Base-by-base conservation (phyloP, 1,140 invertebrate species). In the Dreissena polymorpha region DNA sequence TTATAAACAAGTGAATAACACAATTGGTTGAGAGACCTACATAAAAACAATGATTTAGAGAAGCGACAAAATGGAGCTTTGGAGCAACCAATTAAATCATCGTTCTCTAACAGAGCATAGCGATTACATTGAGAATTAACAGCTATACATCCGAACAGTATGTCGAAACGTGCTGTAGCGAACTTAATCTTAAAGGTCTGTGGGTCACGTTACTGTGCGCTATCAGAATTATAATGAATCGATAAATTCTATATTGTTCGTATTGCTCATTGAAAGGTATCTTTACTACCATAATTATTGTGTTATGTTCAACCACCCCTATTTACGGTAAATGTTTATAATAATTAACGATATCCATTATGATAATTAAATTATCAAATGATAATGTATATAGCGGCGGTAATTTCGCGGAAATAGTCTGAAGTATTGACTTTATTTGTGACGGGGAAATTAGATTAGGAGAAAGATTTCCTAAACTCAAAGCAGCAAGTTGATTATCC, bases 291-390 rank as follows among this genome's bases (percentile, higher is more conserved):
- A 21, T 18, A 21, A 67, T 67, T 21, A 13, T 27, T 67, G 12
- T 12, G 23, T 67, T 67, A 12, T 18, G 12, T 67, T 10, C 25
- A 21, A 67, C 12, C 23, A 10, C 23, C 10, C 18, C 64, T 12
- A 67, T 23, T 27, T 14, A 67, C 10, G 64, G 64, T 13, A 67
- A 23, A 23, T 67, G 64, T 67, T 67, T 21, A 67, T 67, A 67
- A 21, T 67, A 67, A 13, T 10, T 10, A 13, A 67, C 10, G 12
- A 67, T 12, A 27, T 67, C 25, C 18, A 21, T 21, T 67, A 27
- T 23, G 13, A n/a, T n/a, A n/a, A n/a, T n/a, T n/a, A n/a, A n/a
- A n/a, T 10, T 10, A 67, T 67, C 64, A 67, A 67, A 67, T 23
- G 64, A 23, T 21, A 67, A 21, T 12, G 64, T 67, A 27, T 10